A percentile compares a stretch with the other conserved stretches of the same genome.
phyloP scores from a whole-genome alignment of 2,888 invertebrate genomes.

The Mechanitis messenoides region DNA sequence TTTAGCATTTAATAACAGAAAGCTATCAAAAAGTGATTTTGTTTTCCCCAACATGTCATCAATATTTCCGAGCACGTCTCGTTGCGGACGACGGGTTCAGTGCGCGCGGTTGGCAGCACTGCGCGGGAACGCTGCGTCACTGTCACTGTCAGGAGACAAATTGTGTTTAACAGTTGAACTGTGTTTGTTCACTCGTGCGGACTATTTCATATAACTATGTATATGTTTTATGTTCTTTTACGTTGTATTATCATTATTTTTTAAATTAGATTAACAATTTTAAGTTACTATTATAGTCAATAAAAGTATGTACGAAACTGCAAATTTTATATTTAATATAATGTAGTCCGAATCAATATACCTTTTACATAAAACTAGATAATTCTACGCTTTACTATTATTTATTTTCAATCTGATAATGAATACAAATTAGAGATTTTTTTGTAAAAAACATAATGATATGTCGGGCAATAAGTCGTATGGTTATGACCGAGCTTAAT shows the following conservation, averaged over 20 bases:
- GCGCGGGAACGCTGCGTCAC: slow-evolving; percentile 51
- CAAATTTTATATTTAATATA: no score
- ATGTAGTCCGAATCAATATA: no score
- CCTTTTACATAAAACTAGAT: no score
- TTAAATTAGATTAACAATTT: background rate
- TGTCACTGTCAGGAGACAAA: slow-evolving; percentile 45
- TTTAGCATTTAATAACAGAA: background rate
- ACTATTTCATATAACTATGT: background rate
- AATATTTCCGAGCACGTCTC: slow-evolving; percentile 12
- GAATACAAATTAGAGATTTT: no score
- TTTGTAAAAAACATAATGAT: no score
- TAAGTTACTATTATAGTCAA: background rate
- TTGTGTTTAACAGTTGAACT: slow-evolving; percentile 7
- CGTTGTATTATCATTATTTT: background rate
- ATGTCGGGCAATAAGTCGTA: no score
- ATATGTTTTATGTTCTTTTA: background rate
- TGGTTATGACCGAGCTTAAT: no score
- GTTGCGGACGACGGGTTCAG: slow-evolving; percentile 15
- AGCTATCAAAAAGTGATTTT: slow-evolving; percentile 4
- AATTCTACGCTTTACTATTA: no score
- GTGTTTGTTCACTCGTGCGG: background rate
- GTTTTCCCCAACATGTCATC: background rate
- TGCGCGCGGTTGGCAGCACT: slow-evolving; percentile 36
- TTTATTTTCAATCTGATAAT: no score
- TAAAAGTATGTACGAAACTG: no score